Evolutionary conservation across 2,888 invertebrate genomes (phyloP), one percentile per base, ranked within the genome.

Genomic region (Tenthredo mesomela): DNA sequence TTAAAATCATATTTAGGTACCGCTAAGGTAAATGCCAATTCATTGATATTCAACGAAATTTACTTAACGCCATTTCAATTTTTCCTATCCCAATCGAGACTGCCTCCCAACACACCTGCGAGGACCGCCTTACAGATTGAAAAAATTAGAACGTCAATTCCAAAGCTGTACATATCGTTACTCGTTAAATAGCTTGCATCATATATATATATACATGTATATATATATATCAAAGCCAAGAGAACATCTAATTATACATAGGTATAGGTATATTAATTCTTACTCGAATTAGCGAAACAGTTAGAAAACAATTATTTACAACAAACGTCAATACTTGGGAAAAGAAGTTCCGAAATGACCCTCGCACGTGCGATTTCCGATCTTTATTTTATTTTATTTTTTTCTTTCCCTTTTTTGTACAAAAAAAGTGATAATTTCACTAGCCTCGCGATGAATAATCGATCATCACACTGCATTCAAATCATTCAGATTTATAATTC

Each of bases 11-110:
- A n/a, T 67, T 80, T 29, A 37, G 61, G 58, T 80, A 80, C 80
- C 40, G 61, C 37, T 84, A 84, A 40, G 82, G 43, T 78, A 77
- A 84, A 84, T 85, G 84, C 80, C 86, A 86, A 87, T 86, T 86
- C 84, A 87, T 87, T 85, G 84, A 87, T 71, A 86, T 84, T 86
- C 86, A 86, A 87, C 86, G 85, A 86, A 87, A 87, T 86, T 15
- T 47, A 47, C 12, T 87, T 86, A 87, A 87, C 86, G 85, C 85
- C 85, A 87, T 73, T 43, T 43, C 40, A 21, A 73, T 43, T 73
- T 73, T 33, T 73, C n/a, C 47, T 73, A n/a, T 43, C 15, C 47
- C 21, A 40, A 77, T 77, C 75, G 50, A 75, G 15, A 33, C 29
- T 67, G 67, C 7, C 33, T 67, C 33, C 67, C 67, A 67, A 33